Evolutionary conservation across 2,113 vertebrate species (phyloP), one percentile per base, ranked within the genome.

Genomic region (Megaceryle maxima): DNA sequence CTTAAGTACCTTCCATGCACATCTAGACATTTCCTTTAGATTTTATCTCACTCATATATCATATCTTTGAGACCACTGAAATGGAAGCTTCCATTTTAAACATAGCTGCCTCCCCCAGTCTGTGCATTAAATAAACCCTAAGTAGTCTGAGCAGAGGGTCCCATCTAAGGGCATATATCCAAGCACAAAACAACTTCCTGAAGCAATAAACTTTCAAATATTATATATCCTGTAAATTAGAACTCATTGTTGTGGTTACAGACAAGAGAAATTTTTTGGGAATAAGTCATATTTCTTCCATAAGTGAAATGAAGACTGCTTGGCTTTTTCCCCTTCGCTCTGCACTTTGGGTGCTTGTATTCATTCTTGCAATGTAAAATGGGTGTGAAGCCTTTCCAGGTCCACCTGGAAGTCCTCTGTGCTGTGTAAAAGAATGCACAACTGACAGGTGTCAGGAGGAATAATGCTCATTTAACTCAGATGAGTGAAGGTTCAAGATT

Each of bases 301-400:
- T 48, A 37, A 85, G 13, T 37, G 43, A 20, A 62, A 16, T 14
- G 13, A 13, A 25, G 5, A 3, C 3, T 48, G 7, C 31, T 44
- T 74, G 62, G 21, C 18, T 79, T 13, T 28, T 68, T 43, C 19
- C 19, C 19, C 4, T 76, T 35, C 48, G 24, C 59, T 17, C 60
- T 19, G 56, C 26, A 8, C 25, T 24, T n/a, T 3, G 25, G 35
- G 33, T 1, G 0, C n/a, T 3, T 2, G 13, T 19, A 22, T 25
- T 13, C 11, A 4, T 55, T 44, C 50, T 29, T 63, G 20, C 22
- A 39, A 21, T 5, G 17, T 35, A 28, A 62, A 72, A 11, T 19
- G 82, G 53, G 22, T 19, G 5, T 15, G 72, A 22, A 83, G 14
- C n/a, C 29, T 46, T 51, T 68, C 67, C 75, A 41, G 59, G 53